Evolutionary conservation across 2,888 invertebrate genomes (phyloP), one percentile per base, ranked within the genome.

Genomic region (Acanthosoma haemorrhoidale): DNA sequence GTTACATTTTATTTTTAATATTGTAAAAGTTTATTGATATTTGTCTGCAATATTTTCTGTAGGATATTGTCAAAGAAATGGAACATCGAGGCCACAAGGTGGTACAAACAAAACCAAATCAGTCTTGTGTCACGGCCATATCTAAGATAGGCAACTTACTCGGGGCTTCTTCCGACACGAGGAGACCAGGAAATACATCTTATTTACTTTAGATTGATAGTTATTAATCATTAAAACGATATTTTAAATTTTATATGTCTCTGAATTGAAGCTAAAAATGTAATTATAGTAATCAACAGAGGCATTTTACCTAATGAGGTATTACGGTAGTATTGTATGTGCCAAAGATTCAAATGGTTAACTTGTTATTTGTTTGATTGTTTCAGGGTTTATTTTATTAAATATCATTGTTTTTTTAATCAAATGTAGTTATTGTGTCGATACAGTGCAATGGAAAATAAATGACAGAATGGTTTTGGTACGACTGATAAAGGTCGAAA

Each of bases 1-100:
- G 21, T 43, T 18, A 57, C 18, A 16, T n/a, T 32, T 41, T 6
- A 43, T 11, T 8, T n/a, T 4, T 6, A 6, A 4, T 9, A 32
- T 32, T 32, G 9, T 32, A 9, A 32, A 32, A 9, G 32, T 32
- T 6, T 32, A 32, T 32, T 32, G 4, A 6, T 32, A 32, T 32
- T 32, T 63, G 11, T 2, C 39, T 71, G 68, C 11, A 70, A 73
- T 59, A 73, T 75, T 15, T 75, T 68, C 18, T 78, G 76, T 80
- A 84, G 83, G 76, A 78, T 2, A 77, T 84, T 34, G 76, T 86
- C 51, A 75, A 79, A 16, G 81, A 80, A 13, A 79, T 88, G 18
- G 77, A 77, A 13, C 75, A 76, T 2, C 82, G 83, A 68, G 86
- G 86, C 0, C 87, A 88, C 76, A 80, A 81, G 4, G 80, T 82